phyloP scores from a whole-genome alignment of 2,888 invertebrate species.

The Ormyrus thymus region DNA sequence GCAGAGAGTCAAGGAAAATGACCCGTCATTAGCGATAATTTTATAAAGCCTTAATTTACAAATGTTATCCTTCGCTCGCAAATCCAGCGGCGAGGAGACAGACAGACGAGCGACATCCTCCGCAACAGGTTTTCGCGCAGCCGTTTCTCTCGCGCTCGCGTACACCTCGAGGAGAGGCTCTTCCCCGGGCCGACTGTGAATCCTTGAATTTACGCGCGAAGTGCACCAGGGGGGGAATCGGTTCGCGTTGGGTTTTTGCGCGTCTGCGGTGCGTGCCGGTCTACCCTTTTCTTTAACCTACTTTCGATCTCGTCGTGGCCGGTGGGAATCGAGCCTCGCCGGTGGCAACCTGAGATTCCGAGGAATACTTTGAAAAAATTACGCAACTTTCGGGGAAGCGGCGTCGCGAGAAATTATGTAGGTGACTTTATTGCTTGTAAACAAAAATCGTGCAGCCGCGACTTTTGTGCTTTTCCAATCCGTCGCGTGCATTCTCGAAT shows the following conservation, averaged over 20 bases:
- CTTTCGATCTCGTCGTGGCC: conserved; percentile 15
- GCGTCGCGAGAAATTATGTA: too few relatives aligned
- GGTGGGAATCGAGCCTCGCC: conserved; percentile 7
- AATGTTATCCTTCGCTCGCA: background rate
- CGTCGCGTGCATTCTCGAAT: background rate
- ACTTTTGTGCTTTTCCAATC: background rate
- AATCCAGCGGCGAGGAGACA: background rate
- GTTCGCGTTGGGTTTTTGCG: conserved; percentile 4
- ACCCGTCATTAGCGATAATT: conserved; percentile 17
- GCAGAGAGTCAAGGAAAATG: conserved; percentile 15
- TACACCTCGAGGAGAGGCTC: background rate
- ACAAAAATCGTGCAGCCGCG: background rate
- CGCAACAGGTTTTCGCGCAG: background rate
- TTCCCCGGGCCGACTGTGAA: conserved; percentile 19
- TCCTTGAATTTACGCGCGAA: conserved; percentile 36
- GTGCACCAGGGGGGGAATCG: conserved; percentile 26
- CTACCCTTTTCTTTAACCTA: conserved; percentile 44
- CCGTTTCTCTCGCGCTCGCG: background rate
- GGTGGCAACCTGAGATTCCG: conserved; percentile 6
- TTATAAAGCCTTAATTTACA: background rate
- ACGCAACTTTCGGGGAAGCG: background rate
- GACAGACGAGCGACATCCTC: background rate
- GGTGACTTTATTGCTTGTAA: too few relatives aligned
- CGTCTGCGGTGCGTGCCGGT: conserved; percentile 6
- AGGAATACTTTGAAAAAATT: background rate